These are phyloP conservation scores for Pseudochromis fuscus DNA, from an alignment of 2,797 vertebrate species.

Conservation along the genomic window DNA sequence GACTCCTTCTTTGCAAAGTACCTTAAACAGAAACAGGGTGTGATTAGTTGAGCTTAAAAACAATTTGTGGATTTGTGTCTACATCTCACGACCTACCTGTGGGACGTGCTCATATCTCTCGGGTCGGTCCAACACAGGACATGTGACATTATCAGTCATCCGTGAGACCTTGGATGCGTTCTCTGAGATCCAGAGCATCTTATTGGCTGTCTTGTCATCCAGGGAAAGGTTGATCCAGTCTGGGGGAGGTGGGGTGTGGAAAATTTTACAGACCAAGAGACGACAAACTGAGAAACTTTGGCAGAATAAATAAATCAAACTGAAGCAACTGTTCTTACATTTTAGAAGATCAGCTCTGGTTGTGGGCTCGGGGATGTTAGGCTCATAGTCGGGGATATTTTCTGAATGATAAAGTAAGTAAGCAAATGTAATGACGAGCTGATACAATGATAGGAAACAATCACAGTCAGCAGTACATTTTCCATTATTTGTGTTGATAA, in stretches of 20 bases:
- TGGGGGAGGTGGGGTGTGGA: conserved; percentile 19
- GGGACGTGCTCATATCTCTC: conserved; percentile 72
- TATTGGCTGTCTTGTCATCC: conserved; percentile 77
- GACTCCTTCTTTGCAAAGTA: conserved; percentile 72
- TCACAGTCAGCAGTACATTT: neutral
- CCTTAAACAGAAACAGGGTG: conserved; percentile 21
- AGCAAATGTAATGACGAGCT: neutral
- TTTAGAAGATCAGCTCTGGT: conserved; percentile 74
- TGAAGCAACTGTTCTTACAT: conserved; percentile 40
- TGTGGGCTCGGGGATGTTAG: conserved; percentile 70
- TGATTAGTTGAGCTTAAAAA: neutral
- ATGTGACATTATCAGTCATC: conserved; percentile 68
- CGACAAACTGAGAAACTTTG: neutral
- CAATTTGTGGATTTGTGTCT: neutral
- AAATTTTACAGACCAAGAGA: neutral
- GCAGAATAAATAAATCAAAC: neutral
- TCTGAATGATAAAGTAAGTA: conserved; percentile 38
- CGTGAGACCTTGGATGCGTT: conserved; percentile 64
- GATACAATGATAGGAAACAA: neutral
- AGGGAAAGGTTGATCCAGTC: conserved; percentile 71
- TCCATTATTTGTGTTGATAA: neutral
- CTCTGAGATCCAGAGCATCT: conserved; percentile 74
- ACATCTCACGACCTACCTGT: conserved; percentile 56
- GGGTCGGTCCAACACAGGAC: conserved; percentile 72
- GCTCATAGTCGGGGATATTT: conserved; percentile 57